Evolutionary conservation across 2,888 invertebrate genomes (phyloP).

Genomic region (Mimumesa dahlbomi): DNA sequence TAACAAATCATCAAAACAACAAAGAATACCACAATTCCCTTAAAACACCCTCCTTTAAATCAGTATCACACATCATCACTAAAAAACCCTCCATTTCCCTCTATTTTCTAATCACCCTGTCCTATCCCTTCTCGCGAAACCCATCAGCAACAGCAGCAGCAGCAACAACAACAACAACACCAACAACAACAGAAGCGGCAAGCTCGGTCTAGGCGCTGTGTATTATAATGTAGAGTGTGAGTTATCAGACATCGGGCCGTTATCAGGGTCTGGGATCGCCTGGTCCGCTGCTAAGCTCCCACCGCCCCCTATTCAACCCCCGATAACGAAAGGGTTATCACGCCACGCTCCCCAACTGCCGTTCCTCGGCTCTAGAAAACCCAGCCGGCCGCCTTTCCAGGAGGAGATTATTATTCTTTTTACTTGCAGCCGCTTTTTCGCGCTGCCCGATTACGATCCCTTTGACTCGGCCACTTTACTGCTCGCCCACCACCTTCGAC

Average conservation of each 20-base stretch:
- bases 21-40: too few species aligned
- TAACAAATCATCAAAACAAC: too few species aligned
- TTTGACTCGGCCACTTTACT: slow-evolving; percentile 76
- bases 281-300: slow-evolving; percentile 72
- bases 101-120: slow-evolving; percentile 64
- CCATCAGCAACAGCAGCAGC: slow-evolving; percentile 33
- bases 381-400: slow-evolving; percentile 60
- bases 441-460: slow-evolving; percentile 72
- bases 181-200: slow-evolving; percentile 46
- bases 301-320: slow-evolving; percentile 61
- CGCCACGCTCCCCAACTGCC: slow-evolving; percentile 72
- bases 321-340: slow-evolving; percentile 80
- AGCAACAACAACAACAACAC: slow-evolving; percentile 46
- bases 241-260: slow-evolving; percentile 77
- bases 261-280: slow-evolving; percentile 76
- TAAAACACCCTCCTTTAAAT: too few species aligned
- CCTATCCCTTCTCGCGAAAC: slow-evolving; percentile 27
- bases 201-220: slow-evolving; percentile 64
- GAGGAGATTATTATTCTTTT: slow-evolving; percentile 68
- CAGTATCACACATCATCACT: too few species aligned
- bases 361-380: slow-evolving; percentile 61
- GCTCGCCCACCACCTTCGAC: slow-evolving; percentile 51
- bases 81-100: too few species aligned
- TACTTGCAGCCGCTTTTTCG: slow-evolving; percentile 65
- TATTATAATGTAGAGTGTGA: slow-evolving; percentile 77